Evolutionary conservation across 2,113 vertebrate genomes (phyloP), one percentile per base, ranked within the genome.

Genomic region (Chloropsis cyanopogon): DNA sequence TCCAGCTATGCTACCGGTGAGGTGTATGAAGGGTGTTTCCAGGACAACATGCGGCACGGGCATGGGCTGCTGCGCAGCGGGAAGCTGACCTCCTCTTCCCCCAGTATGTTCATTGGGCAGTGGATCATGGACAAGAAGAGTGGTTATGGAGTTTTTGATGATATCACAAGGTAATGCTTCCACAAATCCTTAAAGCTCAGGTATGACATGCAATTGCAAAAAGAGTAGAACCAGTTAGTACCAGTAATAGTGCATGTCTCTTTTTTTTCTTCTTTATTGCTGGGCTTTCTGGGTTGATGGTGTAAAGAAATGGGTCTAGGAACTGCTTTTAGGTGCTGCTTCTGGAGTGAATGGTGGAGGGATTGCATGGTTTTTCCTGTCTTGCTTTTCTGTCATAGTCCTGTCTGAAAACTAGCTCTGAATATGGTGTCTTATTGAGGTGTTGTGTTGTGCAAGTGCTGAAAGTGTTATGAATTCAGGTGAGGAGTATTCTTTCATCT

Each of bases 51-150:
- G 98, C 98, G 99, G 7, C 99, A 99, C 3, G 99, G 99, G 9
- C 99, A 99, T 8, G 99, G 99, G n/a, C 98, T 99, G 94, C 98
- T 99, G 39, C 98, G 99, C 82, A 99, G 98, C 14, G 99, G 99
- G 77, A 99, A 99, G 81, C 96, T 99, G 77, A 99, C 99, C 80
- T 99, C 99, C 21, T 98, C 98, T 46, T 99, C 98, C 47, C 99
- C 99, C 71, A 99, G 99, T 39, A 99, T 99, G 97, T 99, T 99
- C 97, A 99, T 99, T 77, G 99, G 99, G 50, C 99, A 99, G 56
- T 99, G 99, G 99, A 95, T 98, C 44, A 97, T 98, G 93, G 99
- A 99, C 98, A 99, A 98, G 97, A 99, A 99, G 96, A 98, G 98
- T 16, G 99, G 99, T 72, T 99, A 99, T 49, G 99, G 99, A 20